phyloP scores from a whole-genome alignment of 2,797 vertebrate genomes.

The Mionectes olivaceus region DNA sequence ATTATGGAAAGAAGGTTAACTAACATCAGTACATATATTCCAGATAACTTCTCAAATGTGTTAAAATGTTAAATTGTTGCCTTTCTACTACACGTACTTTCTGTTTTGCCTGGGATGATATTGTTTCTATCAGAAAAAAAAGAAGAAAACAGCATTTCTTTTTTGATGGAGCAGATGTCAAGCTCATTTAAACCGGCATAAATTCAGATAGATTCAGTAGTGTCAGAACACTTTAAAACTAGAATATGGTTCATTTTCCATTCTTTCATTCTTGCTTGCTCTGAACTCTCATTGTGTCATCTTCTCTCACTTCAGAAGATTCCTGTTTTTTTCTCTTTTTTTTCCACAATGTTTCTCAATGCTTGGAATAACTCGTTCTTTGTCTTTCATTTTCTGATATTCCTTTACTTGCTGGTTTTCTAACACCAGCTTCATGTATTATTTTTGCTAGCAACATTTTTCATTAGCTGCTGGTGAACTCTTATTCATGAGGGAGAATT shows the following conservation, averaged over 20 bases:
- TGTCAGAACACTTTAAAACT: neutral
- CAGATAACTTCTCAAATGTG: neutral
- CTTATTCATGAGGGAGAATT: neutral
- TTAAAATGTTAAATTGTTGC: neutral
- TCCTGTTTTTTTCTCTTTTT: accelerated
- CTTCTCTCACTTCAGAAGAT: neutral
- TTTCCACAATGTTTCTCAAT: accelerated
- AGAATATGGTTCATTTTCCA: neutral
- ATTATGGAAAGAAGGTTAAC: neutral
- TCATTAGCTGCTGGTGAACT: neutral
- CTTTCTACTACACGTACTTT: neutral
- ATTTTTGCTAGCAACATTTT: neutral
- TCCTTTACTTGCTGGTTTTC: neutral
- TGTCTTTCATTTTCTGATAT: neutral
- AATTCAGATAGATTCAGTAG: neutral
- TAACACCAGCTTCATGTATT: neutral
- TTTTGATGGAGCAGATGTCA: neutral
- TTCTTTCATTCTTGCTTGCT: neutral
- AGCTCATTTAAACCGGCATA: neutral
- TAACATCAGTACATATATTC: neutral
- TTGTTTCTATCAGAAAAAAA: neutral
- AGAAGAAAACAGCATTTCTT: neutral
- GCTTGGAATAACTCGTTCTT: neutral
- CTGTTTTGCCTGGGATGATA: neutral
- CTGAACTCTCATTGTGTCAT: neutral